Percentiles rank a stretch among this genome's conserved stretches.
Evolutionary conservation across 1,140 invertebrate species (phyloP).

Genomic region (Drosophila tropicalis): DNA sequence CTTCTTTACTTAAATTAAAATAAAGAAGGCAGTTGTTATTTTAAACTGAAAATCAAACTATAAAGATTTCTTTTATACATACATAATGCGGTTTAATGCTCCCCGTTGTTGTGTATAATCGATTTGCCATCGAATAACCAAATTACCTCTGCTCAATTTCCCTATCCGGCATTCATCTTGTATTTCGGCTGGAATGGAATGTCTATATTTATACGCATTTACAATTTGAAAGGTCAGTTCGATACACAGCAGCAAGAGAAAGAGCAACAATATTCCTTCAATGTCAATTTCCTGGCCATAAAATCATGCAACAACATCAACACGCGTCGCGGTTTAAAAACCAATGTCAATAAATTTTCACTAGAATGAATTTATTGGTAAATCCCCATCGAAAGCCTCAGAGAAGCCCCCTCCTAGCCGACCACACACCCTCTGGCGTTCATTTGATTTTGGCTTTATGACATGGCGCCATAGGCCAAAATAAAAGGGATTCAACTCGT

Average conservation of each 20-base stretch:
- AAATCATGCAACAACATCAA: slow-evolving; percentile 48
- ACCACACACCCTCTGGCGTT: background rate
- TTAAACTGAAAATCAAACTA: no score
- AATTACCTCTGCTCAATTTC: slow-evolving; percentile 42
- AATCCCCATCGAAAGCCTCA: slow-evolving; percentile 43
- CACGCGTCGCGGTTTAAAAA: slow-evolving; percentile 78
- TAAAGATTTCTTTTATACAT: no score
- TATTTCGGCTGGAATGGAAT: background rate
- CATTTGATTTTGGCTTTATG: slow-evolving; percentile 56
- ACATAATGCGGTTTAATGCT: no score
- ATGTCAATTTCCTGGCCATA: slow-evolving; percentile 67
- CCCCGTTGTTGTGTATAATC: background rate
- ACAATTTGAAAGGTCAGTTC: slow-evolving; percentile 63
- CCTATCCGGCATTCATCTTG: slow-evolving; percentile 21
- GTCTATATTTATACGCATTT: background rate
- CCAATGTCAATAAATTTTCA: slow-evolving; percentile 79
- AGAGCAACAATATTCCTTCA: slow-evolving; percentile 34
- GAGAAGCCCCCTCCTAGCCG: background rate
- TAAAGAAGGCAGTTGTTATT: no score
- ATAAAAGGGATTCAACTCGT: slow-evolving; percentile 58
- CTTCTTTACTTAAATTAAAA: no score
- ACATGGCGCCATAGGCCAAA: slow-evolving; percentile 47
- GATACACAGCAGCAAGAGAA: background rate
- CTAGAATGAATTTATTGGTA: slow-evolving; percentile 80
- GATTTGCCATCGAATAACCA: background rate